These are phyloP conservation scores for Crypturellus undulatus DNA, from an alignment of 2,113 vertebrate genomes.

Conservation along the genomic window DNA sequence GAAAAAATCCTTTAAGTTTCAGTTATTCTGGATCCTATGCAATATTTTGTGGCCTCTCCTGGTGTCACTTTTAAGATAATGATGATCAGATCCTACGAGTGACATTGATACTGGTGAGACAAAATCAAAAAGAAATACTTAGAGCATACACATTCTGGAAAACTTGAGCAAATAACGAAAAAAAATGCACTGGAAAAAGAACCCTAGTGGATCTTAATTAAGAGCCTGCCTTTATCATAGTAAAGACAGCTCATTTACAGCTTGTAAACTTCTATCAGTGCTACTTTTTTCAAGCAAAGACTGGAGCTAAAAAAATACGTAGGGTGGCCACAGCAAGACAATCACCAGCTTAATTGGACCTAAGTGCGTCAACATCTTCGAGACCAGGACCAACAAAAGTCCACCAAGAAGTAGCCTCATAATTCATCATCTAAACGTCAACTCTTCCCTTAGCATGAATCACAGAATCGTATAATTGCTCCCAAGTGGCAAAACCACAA, in stretches of 20 bases:
- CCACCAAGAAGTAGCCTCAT: constrained; percentile 32
- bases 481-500: constrained; percentile 64
- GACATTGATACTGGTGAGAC: neutral
- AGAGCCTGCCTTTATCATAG: neutral
- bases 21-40: neutral
- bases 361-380: neutral
- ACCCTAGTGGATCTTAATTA: neutral
- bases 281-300: neutral
- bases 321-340: neutral
- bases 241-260: constrained; percentile 2
- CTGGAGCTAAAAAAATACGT: neutral
- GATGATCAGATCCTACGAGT: neutral
- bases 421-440: neutral
- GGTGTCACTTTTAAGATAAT: constrained; percentile 12
- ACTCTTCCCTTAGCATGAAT: neutral
- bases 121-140: constrained; percentile 10
- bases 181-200: neutral
- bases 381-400: neutral
- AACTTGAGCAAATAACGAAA: constrained; percentile 2
- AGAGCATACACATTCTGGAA: neutral
- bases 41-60: constrained; percentile 26
- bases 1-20: neutral
- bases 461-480: neutral
- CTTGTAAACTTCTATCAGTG: neutral
- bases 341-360: neutral